phyloP scores from a whole-genome alignment of 2,113 vertebrate species.

The Eudyptes chrysolophus region DNA sequence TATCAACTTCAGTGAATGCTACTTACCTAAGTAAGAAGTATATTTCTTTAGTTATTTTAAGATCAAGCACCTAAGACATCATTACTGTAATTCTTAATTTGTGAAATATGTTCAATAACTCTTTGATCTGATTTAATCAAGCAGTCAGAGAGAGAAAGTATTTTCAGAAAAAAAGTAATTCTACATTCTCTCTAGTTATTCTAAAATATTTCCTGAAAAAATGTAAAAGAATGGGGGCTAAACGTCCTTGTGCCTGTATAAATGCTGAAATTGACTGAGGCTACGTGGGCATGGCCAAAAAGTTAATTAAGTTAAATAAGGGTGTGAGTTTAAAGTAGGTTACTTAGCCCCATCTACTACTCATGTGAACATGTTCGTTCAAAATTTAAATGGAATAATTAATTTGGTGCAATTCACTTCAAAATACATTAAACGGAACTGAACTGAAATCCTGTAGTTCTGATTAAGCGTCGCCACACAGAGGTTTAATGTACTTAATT shows the following conservation, averaged over 20 bases:
- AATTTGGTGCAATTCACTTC: not conserved
- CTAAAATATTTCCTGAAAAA: not conserved
- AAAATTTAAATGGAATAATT: not conserved
- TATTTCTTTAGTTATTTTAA: not conserved
- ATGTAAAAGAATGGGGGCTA: not conserved
- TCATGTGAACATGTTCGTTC: not conserved
- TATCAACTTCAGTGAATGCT: not conserved
- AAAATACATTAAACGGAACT: not conserved
- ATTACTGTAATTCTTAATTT: not conserved
- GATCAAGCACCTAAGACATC: not conserved
- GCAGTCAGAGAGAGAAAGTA: not conserved
- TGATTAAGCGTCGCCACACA: not conserved
- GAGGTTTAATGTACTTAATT: not conserved
- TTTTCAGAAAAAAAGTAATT: not conserved
- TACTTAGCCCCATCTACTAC: not conserved
- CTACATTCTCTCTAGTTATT: not conserved
- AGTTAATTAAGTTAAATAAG: not conserved
- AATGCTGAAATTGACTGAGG: not conserved
- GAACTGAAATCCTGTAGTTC: not conserved
- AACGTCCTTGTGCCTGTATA: not conserved
- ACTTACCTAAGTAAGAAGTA: not conserved
- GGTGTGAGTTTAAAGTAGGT: not conserved
- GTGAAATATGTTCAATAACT: not conserved
- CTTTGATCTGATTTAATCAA: not conserved
- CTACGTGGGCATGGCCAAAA: not conserved